A percentile compares a stretch with the other conserved stretches of the same genome.
phyloP scores from a whole-genome alignment of 1,140 invertebrate species.

The Halictus rubicundus region DNA sequence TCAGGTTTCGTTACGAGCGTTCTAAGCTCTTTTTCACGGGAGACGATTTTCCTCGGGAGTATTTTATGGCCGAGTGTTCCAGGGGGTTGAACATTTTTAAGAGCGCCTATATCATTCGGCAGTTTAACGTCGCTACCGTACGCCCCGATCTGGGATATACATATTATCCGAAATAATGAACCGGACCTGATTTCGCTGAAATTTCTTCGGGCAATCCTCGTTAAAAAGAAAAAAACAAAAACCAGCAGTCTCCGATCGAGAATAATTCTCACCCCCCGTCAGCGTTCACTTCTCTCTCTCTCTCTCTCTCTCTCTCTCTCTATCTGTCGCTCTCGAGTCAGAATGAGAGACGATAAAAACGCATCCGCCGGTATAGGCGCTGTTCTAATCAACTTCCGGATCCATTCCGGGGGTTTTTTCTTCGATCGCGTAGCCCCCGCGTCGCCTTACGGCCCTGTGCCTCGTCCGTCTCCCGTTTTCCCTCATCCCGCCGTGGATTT shows the following conservation, averaged over 20 bases:
- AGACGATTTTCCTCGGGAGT: conserved; percentile 3
- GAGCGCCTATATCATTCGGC: not conserved
- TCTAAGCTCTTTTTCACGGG: conserved; percentile 30
- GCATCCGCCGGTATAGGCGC: conserved; percentile 31
- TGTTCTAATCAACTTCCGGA: conserved; percentile 42
- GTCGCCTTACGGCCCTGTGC: conserved; percentile 37
- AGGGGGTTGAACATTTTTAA: not conserved
- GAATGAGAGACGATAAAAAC: conserved; percentile 18
- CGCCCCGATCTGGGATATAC: not conserved
- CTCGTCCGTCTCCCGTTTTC: conserved; percentile 33
- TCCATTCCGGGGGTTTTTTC: conserved; percentile 34
- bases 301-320: too few species aligned
- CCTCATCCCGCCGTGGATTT: conserved; percentile 47
- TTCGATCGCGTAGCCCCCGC: conserved; percentile 32
- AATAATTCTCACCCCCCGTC: conserved; percentile 21
- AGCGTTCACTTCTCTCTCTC: too few species aligned
- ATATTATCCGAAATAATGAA: not conserved
- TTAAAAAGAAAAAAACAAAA: too few species aligned
- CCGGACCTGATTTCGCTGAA: too few species aligned
- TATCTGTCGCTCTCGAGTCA: too few species aligned
- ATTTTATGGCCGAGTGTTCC: not conserved
- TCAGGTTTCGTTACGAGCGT: conserved; percentile 33
- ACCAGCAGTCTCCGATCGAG: not conserved
- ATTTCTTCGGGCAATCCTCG: not conserved
- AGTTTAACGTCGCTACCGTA: not conserved